Base-by-base conservation (phyloP, 1,140 invertebrate species). In the Dinothrombium tinctorium region DNA sequence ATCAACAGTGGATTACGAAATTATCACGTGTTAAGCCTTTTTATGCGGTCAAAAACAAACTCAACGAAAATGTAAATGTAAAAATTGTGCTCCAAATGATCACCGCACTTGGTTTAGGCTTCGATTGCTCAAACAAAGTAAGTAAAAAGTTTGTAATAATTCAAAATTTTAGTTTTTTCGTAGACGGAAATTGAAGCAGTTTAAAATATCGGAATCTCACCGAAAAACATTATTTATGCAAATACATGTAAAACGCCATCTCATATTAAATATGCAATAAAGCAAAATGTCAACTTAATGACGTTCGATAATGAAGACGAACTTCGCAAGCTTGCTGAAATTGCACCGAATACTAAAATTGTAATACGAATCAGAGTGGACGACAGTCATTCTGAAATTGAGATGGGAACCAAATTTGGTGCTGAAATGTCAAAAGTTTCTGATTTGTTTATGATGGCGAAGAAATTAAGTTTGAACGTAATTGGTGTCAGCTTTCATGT, bases 11-110 rank as follows among this genome's bases (percentile, higher is more conserved):
- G 87, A 73, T 69, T 43, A 58, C 71, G 37, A 67, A 71, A 41
- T 60, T 98, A 61, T 87, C 89, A 9, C 68, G 86, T 20, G 77
- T 96, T 7, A 66, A 74, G 38, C 87, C 90, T 6, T 84, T 77
- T 62, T 98, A 96, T 64, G 86, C 90, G 51, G 83, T 96, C 33
- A 96, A 98, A 58, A 96, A 89, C 61, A 95, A 98, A 59, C 5
- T n/a, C 2, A n/a, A n/a, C n/a, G n/a, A n/a, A n/a, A n/a, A n/a
- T n/a, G n/a, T n/a, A n/a, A n/a, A n/a, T n/a, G n/a, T n/a, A n/a
- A n/a, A n/a, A n/a, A 59, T 71, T 42, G 69, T 96, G 35, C 61
- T 96, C 38, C 69, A 78, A 56, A 68, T 80, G 21, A 60, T 95
- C 46, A 80, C 82, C 31, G 67, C 75, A 17, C 65, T 95, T 41